Percentiles rank a stretch among this genome's conserved stretches.
Evolutionary conservation across 2,113 vertebrate genomes (phyloP).

Genomic region (Bos indicus): DNA sequence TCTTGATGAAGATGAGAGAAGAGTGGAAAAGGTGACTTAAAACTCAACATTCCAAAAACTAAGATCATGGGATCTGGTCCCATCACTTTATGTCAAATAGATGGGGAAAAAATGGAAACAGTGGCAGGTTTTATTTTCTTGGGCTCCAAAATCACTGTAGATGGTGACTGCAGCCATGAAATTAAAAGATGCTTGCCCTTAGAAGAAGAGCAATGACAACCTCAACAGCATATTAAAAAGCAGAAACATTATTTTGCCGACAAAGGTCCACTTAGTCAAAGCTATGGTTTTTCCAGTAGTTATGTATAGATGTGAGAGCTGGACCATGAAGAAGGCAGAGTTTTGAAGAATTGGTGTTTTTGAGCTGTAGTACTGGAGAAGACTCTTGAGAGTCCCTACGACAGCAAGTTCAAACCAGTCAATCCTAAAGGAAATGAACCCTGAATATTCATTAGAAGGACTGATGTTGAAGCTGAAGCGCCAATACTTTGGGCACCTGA

Average conservation of each 20-base stretch:
- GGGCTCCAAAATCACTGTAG: neutral
- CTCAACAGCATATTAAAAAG: neutral
- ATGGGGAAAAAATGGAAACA: neutral
- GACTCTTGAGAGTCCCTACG: neutral
- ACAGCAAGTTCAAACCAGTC: neutral
- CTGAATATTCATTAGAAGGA: neutral
- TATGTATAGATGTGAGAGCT: neutral
- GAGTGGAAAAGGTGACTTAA: neutral
- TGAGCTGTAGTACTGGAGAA: neutral
- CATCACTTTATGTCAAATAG: neutral
- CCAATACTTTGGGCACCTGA: neutral
- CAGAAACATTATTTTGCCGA: neutral
- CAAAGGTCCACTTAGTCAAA: neutral
- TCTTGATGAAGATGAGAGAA: neutral
- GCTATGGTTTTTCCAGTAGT: neutral
- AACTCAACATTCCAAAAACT: neutral
- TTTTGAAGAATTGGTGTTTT: neutral
- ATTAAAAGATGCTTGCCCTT: neutral
- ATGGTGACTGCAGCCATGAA: neutral
- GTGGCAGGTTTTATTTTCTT: neutral
- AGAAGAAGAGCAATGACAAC: neutral
- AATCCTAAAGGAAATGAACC: neutral
- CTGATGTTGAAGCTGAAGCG: neutral
- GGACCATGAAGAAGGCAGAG: neutral
- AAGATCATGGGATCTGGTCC: neutral